Evolutionary conservation across 2,797 vertebrate genomes (phyloP).

Genomic region (Chaetophractus vellerosus): DNA sequence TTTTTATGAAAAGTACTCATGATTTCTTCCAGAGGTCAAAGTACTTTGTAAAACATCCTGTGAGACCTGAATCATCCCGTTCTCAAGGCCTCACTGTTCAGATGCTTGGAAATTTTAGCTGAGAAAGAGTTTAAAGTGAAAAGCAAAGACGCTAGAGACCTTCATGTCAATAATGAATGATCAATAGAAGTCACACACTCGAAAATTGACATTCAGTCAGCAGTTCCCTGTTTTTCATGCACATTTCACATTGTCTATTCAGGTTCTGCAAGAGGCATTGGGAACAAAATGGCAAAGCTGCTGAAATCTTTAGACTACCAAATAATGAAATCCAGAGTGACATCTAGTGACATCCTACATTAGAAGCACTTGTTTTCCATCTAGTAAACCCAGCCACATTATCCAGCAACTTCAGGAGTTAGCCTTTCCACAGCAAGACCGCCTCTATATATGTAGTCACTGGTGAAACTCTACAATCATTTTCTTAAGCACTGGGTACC

Average conservation of each 20-base stretch:
- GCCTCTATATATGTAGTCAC: neutral
- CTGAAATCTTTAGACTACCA: constrained; percentile 85
- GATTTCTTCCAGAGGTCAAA: constrained; percentile 90
- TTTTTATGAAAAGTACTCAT: constrained; percentile 88
- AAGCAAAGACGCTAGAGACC: constrained; percentile 90
- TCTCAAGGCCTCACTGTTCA: constrained; percentile 88
- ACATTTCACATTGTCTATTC: constrained; percentile 90
- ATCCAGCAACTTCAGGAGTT: constrained; percentile 60
- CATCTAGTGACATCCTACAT: constrained; percentile 89
- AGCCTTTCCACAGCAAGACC: constrained; percentile 33
- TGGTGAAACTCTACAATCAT: neutral
- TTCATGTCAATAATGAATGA: constrained; percentile 93
- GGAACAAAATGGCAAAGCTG: constrained; percentile 85
- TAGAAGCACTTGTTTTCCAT: constrained; percentile 84
- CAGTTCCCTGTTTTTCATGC: constrained; percentile 89
- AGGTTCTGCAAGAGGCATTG: constrained; percentile 77
- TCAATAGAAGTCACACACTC: constrained; percentile 91
- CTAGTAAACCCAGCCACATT: constrained; percentile 73
- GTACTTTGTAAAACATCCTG: constrained; percentile 90
- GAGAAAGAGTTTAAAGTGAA: constrained; percentile 90
- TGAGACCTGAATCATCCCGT: constrained; percentile 88
- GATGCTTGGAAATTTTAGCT: constrained; percentile 91
- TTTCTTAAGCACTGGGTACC: neutral
- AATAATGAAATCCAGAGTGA: constrained; percentile 90
- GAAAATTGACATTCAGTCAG: constrained; percentile 92